Evolutionary conservation across 2,113 vertebrate genomes (phyloP).

Genomic region (Mystacornis crossleyi): DNA sequence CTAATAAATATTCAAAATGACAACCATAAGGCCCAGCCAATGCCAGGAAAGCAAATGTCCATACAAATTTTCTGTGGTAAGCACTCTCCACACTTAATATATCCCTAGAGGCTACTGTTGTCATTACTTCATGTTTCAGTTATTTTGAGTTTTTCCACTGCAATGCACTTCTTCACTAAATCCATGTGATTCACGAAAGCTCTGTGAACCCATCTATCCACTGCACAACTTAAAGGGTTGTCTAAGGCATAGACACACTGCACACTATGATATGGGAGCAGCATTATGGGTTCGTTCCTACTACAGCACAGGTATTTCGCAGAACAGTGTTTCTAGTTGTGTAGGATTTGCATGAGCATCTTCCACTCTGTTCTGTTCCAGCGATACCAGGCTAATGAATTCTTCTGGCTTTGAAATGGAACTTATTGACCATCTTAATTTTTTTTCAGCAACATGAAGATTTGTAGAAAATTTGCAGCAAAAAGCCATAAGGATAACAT

Average conservation of each 20-base stretch:
- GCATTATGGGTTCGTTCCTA: neutral
- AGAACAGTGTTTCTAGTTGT: neutral
- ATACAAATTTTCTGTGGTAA: conserved; percentile 50
- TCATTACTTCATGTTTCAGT: conserved; percentile 8
- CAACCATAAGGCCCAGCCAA: conserved; percentile 47
- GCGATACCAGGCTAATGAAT: neutral
- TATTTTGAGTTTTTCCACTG: conserved; percentile 36
- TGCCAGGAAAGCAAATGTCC: conserved; percentile 48
- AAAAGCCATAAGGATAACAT: neutral
- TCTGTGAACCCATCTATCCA: neutral
- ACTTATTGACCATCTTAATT: neutral
- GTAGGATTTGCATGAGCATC: neutral
- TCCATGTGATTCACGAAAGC: neutral
- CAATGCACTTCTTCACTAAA: neutral
- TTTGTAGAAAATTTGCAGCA: neutral
- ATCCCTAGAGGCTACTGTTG: conserved; percentile 25
- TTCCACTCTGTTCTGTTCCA: neutral
- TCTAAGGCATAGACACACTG: neutral
- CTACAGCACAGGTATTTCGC: neutral
- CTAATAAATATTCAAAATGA: conserved; percentile 53
- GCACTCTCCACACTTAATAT: neutral
- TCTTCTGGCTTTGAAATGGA: neutral
- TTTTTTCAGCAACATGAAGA: neutral
- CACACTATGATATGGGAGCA: neutral
- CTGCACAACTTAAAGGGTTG: neutral